phyloP scores from a whole-genome alignment of 2,888 invertebrate genomes.

The Dasysyrphus albostriatus region DNA sequence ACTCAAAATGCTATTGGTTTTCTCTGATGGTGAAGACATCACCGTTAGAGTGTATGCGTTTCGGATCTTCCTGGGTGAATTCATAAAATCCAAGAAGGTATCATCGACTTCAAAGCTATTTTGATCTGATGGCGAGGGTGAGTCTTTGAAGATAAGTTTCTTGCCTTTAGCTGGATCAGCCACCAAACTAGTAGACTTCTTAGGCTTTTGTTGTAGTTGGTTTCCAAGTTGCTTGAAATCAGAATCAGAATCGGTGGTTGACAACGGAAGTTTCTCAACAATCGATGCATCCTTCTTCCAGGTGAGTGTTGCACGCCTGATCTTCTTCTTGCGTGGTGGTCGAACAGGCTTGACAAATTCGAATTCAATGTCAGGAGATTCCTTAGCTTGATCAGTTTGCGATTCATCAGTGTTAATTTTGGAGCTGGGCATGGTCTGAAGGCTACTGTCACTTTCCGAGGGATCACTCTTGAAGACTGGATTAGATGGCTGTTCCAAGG shows the following conservation, averaged over 20 bases:
- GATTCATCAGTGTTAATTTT: constrained; percentile 78
- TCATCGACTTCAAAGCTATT: constrained; percentile 36
- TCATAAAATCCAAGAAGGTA: constrained; percentile 78
- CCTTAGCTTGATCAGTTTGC: constrained; percentile 51
- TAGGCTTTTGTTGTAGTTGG: constrained; percentile 8
- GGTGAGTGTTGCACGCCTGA: constrained; percentile 78
- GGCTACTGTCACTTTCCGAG: constrained; percentile 59
- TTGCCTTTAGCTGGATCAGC: constrained; percentile 23
- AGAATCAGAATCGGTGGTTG: constrained; percentile 81
- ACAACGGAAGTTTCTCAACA: constrained; percentile 78
- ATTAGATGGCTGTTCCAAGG: not conserved
- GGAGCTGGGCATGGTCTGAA: constrained; percentile 53
- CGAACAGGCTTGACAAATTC: constrained; percentile 79
- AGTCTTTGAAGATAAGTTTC: constrained; percentile 22
- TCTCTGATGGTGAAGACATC: constrained; percentile 80
- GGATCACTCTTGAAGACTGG: constrained; percentile 9
- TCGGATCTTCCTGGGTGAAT: constrained; percentile 80
- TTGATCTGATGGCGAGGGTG: not conserved
- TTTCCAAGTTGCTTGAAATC: constrained; percentile 75
- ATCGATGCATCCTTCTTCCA: constrained; percentile 80
- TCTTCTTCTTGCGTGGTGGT: constrained; percentile 80
- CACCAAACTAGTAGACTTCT: not conserved
- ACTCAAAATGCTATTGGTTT: constrained; percentile 77
- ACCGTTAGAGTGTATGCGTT: constrained; percentile 80
- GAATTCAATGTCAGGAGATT: constrained; percentile 59